Base-by-base conservation (phyloP, 2,888 invertebrate species). In the Frankliniella fusca region DNA sequence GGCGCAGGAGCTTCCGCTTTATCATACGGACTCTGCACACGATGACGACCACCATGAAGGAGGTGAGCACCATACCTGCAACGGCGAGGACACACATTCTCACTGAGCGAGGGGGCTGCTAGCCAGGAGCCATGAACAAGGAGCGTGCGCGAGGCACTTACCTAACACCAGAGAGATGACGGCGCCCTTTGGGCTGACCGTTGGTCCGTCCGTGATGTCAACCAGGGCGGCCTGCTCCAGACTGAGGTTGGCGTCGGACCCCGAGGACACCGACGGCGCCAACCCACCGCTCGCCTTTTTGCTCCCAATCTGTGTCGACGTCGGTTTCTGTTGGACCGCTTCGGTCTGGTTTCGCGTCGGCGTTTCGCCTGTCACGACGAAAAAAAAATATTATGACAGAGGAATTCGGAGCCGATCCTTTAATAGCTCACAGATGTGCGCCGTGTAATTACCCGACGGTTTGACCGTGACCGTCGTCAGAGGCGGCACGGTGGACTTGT, bases 1-100 rank as follows among this genome's bases (percentile, higher is more conserved):
- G 92, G 84, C 93, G 90, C 84, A 95, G 91, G 82, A 94, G 90
- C 85, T 95, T 91, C 82, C 91, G 88, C 83, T 88, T 87, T 27
- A 96, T 93, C 83, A 94, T 93, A 85, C 95, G 91, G 87, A 96
- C 90, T 82, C 97, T 91, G 87, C 96, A 97, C 48, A 93, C 95
- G 85, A 95, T 93, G 86, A 97, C 89, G 83, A 94, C 91, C 81
- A 94, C 93, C 91, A 97, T 91, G 80, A 94, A 91, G 80, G 93
- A 93, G 49, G 96, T 95, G 86, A 97, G 92, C 84, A 93, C 91
- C 84, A 97, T 89, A 81, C 97, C 95, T 92, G 89, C 70, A 10
- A 7, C 7, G 70, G 11, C 70, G 23, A 11, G 54, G 8, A 2
- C 2, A 54, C 54, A 54, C 54, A 18, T 15, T 9, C 54, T 15